Conservation (phyloP, 1,140 invertebrate genomes). For the Hyles vespertilio region DNA sequence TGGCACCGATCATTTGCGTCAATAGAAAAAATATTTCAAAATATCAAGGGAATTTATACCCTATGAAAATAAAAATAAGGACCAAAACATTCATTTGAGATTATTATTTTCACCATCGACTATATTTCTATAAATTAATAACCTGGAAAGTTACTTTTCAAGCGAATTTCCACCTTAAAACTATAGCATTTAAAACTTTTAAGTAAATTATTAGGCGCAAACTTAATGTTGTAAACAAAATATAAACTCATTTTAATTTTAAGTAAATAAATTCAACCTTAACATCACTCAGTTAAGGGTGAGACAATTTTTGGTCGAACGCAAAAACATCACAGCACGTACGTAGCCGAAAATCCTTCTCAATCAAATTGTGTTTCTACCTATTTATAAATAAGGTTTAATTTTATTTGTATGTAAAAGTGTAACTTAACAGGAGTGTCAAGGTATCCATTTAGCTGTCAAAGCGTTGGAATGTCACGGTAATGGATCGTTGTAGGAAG, state of each 20-base stretch:
- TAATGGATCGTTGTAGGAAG: conserved; percentile 65
- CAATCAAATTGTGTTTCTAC: not conserved
- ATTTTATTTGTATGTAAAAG: not conserved
- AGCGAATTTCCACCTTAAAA: conserved; percentile 14
- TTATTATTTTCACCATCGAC: not conserved
- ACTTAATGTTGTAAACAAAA: conserved; percentile 21
- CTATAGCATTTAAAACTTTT: too few relatives aligned
- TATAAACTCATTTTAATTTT: conserved; percentile 5
- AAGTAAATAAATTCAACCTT: too few relatives aligned
- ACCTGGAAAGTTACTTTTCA: not conserved
- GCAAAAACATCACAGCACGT: not conserved
- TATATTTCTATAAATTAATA: not conserved
- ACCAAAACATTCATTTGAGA: not conserved
- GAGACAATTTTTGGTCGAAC: not conserved
- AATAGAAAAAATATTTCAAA: conserved; percentile 12
- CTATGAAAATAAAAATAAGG: not conserved
- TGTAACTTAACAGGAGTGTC: conserved; percentile 31
- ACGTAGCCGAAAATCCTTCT: not conserved
- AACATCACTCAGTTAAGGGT: not conserved
- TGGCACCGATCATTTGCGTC: conserved; percentile 49
- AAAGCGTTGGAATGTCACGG: conserved; percentile 53
- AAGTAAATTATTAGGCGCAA: not conserved
- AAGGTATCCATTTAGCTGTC: conserved; percentile 61
- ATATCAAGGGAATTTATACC: not conserved
- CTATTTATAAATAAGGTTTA: not conserved